Evolutionary conservation across 2,797 vertebrate species (phyloP), one percentile per base, ranked within the genome.

Genomic region (Tokudaia muenninki): DNA sequence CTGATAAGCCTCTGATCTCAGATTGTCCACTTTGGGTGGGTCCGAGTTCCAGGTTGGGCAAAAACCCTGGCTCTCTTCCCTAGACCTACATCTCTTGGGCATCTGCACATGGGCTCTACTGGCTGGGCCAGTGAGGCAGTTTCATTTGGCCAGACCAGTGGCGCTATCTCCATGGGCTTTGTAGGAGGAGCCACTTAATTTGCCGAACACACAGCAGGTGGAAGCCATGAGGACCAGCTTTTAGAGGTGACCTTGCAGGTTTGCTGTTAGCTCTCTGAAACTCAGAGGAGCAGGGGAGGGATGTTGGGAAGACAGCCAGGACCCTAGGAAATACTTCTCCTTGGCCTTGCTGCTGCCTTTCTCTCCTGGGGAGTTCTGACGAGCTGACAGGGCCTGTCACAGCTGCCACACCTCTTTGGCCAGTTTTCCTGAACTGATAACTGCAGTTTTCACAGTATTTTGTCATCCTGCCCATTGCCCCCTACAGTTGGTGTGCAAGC

Each of bases 21-120:
- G n/a, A 34, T 16, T 1, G 31, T 52, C 41, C 47, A 3, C 3
- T 2, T 13, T 4, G 0, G 2, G 59, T n/a, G 44, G 37, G 10
- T 87, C 47, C 52, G 74, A 91, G 61, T 34, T 81, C 84, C 13
- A 14, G 52, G 57, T 19, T 3, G 0, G 61, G 59, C 3, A 1
- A 12, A 24, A 17, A 9, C n/a, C 41, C 22, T 55, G 67, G 41
- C 44, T 19, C 0, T 34, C 57, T 78, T 41, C 77, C 24, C 2
- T 2, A 22, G n/a, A 11, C 29, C 29, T 52, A 6, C 34, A 55
- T 61, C 63, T 52, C 19, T 3, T 2, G 4, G 14, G 50, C 12
- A 16, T 17, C 77, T n/a, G 61, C 31, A 1, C 3, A 8, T 75
- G 50, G 74, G 26, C 13, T 0, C n/a, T 13, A 72, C 34, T 13